Base-by-base conservation (phyloP, 2,797 vertebrate species). In the Acropternis orthonyx region DNA sequence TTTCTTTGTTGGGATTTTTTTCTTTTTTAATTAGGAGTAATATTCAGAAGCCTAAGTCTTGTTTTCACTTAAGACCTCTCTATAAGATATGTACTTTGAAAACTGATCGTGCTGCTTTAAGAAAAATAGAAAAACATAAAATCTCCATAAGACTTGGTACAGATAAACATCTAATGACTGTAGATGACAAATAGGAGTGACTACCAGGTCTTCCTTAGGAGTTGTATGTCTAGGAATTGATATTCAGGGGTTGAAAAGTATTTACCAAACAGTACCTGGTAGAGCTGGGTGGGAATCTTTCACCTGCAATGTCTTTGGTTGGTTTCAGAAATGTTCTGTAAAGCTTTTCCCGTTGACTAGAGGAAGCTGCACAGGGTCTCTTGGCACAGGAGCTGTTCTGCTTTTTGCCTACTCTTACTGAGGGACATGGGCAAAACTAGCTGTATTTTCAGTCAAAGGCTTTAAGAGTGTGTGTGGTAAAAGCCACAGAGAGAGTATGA, bases 401-500 rank as follows among this genome's bases (percentile, higher is more conserved):
- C 67, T 55, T 71, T 46, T 52, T 80, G 65, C 76, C 48, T 80
- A 1, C 37, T 52, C 39, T 76, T 78, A 46, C 39, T 74, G 51
- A 76, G 86, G 77, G 7, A 94, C 85, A 62, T 84, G 74, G 74
- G 73, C 77, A 92, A 81, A 95, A 93, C 88, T 48, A 67, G 69
- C 51, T 66, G 51, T 59, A 0, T 73, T 86, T 77, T 90, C 62
- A 81, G 1, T 58, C 36, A 78, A 27, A 76, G 66, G 51, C 51
- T 62, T 86, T 58, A 90, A 46, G 10, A 27, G 20, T 12, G 26
- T 73, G 56, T 84, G 73, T 89, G 88, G 82, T 73, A 73, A 93
- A 95, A 92, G 62, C 80, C 63, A 39, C 48, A 49, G 71, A 69
- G 73, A 86, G 78, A 55, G 65, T 68, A 81, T 27, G 65, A 89